Conservation (phyloP, 35 echinoderm and acorn worm species). For the Strongylocentrotus purpuratus region DNA sequence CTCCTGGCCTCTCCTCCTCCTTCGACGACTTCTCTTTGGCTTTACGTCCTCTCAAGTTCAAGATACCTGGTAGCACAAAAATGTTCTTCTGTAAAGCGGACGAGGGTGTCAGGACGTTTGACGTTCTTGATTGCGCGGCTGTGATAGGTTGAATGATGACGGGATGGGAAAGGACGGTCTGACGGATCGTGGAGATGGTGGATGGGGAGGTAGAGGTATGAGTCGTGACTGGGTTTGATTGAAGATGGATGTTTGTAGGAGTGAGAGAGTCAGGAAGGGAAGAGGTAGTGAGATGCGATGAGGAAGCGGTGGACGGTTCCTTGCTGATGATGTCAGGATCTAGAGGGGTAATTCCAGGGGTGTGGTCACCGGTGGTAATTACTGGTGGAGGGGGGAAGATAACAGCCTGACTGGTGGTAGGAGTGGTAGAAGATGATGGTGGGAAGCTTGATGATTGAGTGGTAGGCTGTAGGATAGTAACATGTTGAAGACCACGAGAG, state of each 20-base stretch:
- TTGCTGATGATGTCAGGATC: conserved; percentile 2
- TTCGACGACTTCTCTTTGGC: background rate
- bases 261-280: background rate
- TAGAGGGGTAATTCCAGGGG: background rate
- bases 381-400: background rate
- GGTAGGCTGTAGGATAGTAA: background rate
- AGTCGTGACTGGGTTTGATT: background rate
- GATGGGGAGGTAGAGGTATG: background rate
- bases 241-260: background rate
- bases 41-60: background rate
- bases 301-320: background rate
- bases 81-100: conserved; percentile 1
- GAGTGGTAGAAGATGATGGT: background rate
- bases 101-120: background rate
- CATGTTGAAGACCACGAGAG: conserved; percentile 2
- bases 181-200: background rate
- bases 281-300: too few species aligned
- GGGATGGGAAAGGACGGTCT: background rate
- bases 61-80: background rate
- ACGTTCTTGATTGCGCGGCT: background rate
- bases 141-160: background rate
- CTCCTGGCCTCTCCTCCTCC: background rate
- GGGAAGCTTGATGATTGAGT: background rate
- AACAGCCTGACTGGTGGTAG: background rate
- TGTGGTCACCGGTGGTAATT: background rate